phyloP scores from a whole-genome alignment of 1,140 invertebrate genomes.

The Aplysia californica region DNA sequence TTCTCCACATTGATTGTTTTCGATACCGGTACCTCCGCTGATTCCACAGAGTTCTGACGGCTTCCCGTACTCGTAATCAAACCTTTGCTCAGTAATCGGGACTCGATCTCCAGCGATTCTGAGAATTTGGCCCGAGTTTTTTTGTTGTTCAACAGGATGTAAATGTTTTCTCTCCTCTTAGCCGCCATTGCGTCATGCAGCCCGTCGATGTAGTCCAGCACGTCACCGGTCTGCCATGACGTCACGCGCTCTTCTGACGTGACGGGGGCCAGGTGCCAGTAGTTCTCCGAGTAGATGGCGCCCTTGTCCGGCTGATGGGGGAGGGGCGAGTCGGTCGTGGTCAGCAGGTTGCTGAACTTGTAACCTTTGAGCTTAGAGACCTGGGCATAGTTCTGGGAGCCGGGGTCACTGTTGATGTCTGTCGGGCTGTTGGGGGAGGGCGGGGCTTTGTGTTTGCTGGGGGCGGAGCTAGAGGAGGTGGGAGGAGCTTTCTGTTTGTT shows the following conservation, averaged over 20 bases:
- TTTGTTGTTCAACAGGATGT: constrained; percentile 27
- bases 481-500: neutral
- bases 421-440: neutral
- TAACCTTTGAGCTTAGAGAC: constrained; percentile 25
- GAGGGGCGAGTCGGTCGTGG: neutral
- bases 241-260: neutral
- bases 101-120: constrained; percentile 35
- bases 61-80: neutral
- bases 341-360: constrained; percentile 10
- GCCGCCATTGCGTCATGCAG: constrained; percentile 28
- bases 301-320: neutral
- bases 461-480: neutral
- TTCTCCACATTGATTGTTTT: neutral
- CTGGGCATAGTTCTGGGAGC: constrained; percentile 12
- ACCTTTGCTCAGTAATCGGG: constrained; percentile 27
- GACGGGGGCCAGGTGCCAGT: constrained; percentile 28
- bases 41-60: neutral
- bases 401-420: neutral
- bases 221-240: constrained; percentile 19
- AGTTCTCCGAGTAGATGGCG: constrained; percentile 27
- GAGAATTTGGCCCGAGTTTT: constrained; percentile 35
- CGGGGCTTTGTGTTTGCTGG: neutral
- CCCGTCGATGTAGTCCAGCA: constrained; percentile 34
- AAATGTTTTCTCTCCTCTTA: constrained; percentile 32
- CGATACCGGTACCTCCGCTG: neutral